phyloP scores from a whole-genome alignment of 2,113 vertebrate genomes.

The Anarhynchus alexandrinus region DNA sequence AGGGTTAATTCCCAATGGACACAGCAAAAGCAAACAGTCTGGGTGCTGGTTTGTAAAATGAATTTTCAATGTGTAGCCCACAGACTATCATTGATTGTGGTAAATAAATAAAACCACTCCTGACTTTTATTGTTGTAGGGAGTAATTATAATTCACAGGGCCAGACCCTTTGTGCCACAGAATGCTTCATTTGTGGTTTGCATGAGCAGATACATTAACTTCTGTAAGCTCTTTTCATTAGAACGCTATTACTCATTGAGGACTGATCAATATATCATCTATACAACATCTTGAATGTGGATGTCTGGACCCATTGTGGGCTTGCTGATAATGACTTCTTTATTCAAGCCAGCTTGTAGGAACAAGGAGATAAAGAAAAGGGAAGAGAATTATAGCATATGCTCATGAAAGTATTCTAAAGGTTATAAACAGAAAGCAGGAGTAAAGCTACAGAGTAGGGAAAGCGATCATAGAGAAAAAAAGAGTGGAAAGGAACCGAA shows the following conservation, averaged over 20 bases:
- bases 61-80: conserved; percentile 66
- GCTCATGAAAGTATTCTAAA: conserved; percentile 82
- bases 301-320: conserved; percentile 90
- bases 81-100: conserved; percentile 69
- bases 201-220: conserved; percentile 87
- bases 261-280: conserved; percentile 96
- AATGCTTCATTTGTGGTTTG: conserved; percentile 85
- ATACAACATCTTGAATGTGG: conserved; percentile 91
- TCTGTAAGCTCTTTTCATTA: conserved; percentile 83
- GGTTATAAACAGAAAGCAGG: conserved; percentile 79
- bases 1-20: conserved; percentile 54
- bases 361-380: conserved; percentile 93
- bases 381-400: conserved; percentile 84
- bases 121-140: conserved; percentile 85
- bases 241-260: conserved; percentile 84
- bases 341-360: conserved; percentile 93
- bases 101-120: conserved; percentile 84
- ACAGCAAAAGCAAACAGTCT: conserved; percentile 36
- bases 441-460: conserved; percentile 48
- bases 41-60: conserved; percentile 63
- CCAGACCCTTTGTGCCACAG: conserved; percentile 82
- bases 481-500: conserved; percentile 52
- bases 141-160: conserved; percentile 84
- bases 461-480: conserved; percentile 49
- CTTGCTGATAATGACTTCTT: conserved; percentile 90